phyloP scores from a whole-genome alignment of 2,888 invertebrate species.

The Cordilura impudica region DNA sequence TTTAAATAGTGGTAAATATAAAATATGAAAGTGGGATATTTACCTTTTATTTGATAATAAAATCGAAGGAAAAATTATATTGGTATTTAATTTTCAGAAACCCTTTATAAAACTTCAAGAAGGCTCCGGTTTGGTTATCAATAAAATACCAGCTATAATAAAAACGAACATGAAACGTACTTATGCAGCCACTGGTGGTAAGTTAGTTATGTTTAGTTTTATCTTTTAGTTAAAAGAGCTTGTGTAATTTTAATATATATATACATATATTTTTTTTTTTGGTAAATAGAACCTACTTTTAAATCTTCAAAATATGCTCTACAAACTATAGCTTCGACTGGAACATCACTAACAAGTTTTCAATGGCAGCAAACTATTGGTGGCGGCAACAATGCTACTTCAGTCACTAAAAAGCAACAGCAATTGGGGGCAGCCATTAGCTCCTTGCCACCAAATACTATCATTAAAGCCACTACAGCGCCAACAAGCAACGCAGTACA shows the following conservation, averaged over 20 bases:
- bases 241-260: no score
- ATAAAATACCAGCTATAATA: slow-evolving; percentile 68
- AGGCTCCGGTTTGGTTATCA: slow-evolving; percentile 65
- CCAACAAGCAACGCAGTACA: slow-evolving; percentile 17
- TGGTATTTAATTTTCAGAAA: slow-evolving; percentile 64
- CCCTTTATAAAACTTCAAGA: slow-evolving; percentile 65
- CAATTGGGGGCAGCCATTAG: slow-evolving; percentile 71
- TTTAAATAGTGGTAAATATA: no score
- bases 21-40: no score
- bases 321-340: slow-evolving; percentile 68
- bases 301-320: slow-evolving; percentile 72
- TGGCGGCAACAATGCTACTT: slow-evolving; percentile 42
- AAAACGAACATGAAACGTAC: slow-evolving; percentile 72
- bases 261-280: neutral
- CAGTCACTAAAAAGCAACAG: slow-evolving; percentile 61
- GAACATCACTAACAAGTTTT: slow-evolving; percentile 67
- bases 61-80: no score
- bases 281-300: slow-evolving; percentile 59
- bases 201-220: slow-evolving; percentile 12
- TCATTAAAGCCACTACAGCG: slow-evolving; percentile 70
- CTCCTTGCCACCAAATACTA: slow-evolving; percentile 73
- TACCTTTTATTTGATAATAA: no score
- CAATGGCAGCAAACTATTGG: slow-evolving; percentile 65
- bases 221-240: no score
- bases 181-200: slow-evolving; percentile 59